Percentiles rank a stretch among this genome's conserved stretches.
phyloP scores from a whole-genome alignment of 2,113 vertebrate genomes.

The Cisticola juncidis region DNA sequence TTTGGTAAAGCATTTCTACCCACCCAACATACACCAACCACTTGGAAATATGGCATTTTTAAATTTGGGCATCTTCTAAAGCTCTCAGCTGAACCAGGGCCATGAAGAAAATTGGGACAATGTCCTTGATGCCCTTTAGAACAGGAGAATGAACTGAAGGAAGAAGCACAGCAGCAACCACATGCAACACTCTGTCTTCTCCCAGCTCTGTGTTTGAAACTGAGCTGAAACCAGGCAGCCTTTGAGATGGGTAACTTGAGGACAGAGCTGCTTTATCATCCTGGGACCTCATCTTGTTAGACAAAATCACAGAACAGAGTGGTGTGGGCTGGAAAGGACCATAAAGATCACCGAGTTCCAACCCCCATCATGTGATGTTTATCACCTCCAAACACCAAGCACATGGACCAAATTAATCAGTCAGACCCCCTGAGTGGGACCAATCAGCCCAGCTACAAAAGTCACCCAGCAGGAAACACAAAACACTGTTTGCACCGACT shows the following conservation, averaged over 20 bases:
- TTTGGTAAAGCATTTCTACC: neutral
- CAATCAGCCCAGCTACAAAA: neutral
- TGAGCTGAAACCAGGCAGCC: accelerated
- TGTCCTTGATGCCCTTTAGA: neutral
- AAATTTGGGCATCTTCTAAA: neutral
- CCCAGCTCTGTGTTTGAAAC: accelerated
- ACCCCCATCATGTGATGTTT: neutral
- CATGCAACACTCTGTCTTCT: neutral
- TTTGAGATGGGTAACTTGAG: neutral
- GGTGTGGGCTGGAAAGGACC: neutral
- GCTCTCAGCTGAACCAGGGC: neutral
- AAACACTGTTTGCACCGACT: neutral
- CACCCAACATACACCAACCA: neutral
- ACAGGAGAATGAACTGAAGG: neutral
- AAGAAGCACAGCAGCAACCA: neutral
- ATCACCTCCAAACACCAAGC: neutral
- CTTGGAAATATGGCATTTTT: neutral
- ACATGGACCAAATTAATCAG: neutral
- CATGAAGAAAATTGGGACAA: accelerated
- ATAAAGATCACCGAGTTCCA: neutral
- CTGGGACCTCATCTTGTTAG: neutral
- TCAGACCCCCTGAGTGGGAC: neutral
- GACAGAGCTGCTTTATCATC: neutral
- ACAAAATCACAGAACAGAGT: neutral
- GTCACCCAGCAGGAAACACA: neutral